A percentile compares a stretch with the other conserved stretches of the same genome.
These are phyloP conservation scores for Syngnathus acus DNA, from an alignment of 2,797 vertebrate genomes.

Conservation along the genomic window DNA sequence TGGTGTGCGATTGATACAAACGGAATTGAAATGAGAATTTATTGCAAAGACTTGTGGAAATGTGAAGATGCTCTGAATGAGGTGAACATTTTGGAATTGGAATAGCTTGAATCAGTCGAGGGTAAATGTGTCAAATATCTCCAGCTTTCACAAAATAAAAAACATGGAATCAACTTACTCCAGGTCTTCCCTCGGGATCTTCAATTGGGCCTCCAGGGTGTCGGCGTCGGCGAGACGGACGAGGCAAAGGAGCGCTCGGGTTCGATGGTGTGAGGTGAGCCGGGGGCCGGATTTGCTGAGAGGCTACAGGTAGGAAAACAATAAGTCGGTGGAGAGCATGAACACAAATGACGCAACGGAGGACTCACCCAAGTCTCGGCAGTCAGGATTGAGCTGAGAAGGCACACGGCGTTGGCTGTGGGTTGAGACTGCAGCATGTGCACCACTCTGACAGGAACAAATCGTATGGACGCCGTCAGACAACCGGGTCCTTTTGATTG, in stretches of 20 bases:
- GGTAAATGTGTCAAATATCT: too few relatives aligned
- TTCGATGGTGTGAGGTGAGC: conserved; percentile 81
- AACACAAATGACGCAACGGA: background rate
- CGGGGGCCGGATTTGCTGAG: conserved; percentile 70
- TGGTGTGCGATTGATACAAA: too few relatives aligned
- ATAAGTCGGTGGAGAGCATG: background rate
- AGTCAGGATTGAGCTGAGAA: conserved; percentile 78
- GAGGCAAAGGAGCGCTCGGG: conserved; percentile 83
- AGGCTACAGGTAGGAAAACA: conserved; percentile 61
- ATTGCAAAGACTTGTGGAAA: too few relatives aligned
- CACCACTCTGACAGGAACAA: conserved; percentile 68
- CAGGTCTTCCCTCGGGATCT: conserved; percentile 52
- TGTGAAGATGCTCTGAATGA: too few relatives aligned
- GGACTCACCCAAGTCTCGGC: conserved; percentile 80
- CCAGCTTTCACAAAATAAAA: too few relatives aligned
- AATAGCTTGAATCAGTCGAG: background rate
- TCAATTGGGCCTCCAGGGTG: conserved; percentile 72
- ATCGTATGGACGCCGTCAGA: background rate
- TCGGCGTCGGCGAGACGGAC: conserved; percentile 75
- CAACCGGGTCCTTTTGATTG: background rate
- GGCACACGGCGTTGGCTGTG: conserved; percentile 68
- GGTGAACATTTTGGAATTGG: too few relatives aligned
- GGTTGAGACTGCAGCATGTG: conserved; percentile 82
- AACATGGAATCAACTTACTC: conserved; percentile 64
- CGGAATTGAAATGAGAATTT: too few relatives aligned